Conservation (phyloP, 2,797 vertebrate species). For the Jordanella pulchra region DNA sequence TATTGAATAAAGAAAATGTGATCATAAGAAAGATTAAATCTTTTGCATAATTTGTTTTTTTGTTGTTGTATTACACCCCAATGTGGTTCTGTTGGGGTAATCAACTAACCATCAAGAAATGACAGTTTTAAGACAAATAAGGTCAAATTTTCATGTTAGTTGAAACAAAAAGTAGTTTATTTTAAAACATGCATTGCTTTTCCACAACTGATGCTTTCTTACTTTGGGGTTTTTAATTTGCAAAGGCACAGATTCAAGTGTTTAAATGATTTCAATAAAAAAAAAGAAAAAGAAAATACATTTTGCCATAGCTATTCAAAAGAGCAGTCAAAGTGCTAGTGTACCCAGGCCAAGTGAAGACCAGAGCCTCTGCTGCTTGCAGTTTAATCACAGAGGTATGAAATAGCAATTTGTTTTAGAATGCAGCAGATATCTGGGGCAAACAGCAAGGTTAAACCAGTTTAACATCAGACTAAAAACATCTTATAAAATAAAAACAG, state of each 20-base stretch:
- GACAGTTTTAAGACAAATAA: no score
- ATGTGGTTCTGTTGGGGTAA: background rate
- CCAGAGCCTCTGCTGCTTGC: constrained; percentile 20
- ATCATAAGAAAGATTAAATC: background rate
- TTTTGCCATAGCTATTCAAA: background rate
- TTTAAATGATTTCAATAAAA: background rate
- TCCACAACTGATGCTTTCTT: background rate
- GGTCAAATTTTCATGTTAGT: no score
- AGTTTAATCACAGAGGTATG: constrained; percentile 32
- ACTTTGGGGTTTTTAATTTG: background rate
- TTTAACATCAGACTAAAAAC: constrained; percentile 9
- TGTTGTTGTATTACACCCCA: background rate
- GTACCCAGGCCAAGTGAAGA: constrained; percentile 22
- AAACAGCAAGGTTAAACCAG: constrained; percentile 15
- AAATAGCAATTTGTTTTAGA: constrained; percentile 7
- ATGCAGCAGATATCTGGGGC: constrained; percentile 24
- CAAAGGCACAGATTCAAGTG: background rate
- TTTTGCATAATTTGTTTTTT: background rate
- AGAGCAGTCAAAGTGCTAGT: background rate
- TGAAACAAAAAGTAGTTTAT: no score
- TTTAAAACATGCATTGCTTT: background rate
- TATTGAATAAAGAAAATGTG: background rate
- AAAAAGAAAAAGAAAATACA: background rate
- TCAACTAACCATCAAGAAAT: background rate
- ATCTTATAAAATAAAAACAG: constrained; percentile 40